Evolutionary conservation across 2,888 invertebrate genomes (phyloP).

Genomic region (Drosophila quinaria): DNA sequence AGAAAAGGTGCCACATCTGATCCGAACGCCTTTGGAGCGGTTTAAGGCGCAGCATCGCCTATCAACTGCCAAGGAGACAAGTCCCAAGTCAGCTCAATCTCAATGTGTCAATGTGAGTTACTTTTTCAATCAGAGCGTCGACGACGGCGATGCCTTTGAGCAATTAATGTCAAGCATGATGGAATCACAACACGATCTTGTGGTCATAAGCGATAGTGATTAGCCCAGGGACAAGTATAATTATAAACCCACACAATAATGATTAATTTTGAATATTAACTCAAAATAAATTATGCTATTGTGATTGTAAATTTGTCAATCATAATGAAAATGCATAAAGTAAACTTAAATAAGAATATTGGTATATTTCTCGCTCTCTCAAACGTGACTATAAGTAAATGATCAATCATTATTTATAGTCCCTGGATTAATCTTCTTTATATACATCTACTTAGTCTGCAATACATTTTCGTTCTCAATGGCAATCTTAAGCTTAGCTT

Average conservation of each 20-base stretch:
- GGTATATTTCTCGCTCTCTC: too few species aligned
- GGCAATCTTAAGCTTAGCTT: slow-evolving; percentile 32
- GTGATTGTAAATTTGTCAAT: too few species aligned
- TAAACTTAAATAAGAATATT: too few species aligned
- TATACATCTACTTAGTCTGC: slow-evolving; percentile 28
- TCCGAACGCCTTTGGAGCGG: slow-evolving; percentile 69
- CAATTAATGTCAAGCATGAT: slow-evolving; percentile 86
- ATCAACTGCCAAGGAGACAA: slow-evolving; percentile 3
- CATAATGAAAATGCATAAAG: too few species aligned
- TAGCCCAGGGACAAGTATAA: slow-evolving; percentile 15
- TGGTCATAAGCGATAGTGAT: slow-evolving; percentile 67
- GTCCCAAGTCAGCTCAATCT: slow-evolving; percentile 1
- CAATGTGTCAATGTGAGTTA: slow-evolving; percentile 84
- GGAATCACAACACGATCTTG: slow-evolving; percentile 23
- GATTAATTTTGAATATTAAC: too few species aligned
- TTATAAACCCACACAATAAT: too few species aligned
- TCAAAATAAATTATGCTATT: too few species aligned
- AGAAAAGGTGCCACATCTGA: slow-evolving; percentile 27
- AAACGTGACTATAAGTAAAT: too few species aligned
- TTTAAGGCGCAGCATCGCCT: slow-evolving; percentile 68
- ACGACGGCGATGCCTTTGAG: slow-evolving; percentile 88
- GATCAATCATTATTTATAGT: too few species aligned
- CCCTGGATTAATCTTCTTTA: slow-evolving; percentile 42
- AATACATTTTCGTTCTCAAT: slow-evolving; percentile 35
- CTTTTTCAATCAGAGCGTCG: slow-evolving; percentile 86